phyloP scores from a whole-genome alignment of 2,888 invertebrate genomes.

The Drosophila quinaria region DNA sequence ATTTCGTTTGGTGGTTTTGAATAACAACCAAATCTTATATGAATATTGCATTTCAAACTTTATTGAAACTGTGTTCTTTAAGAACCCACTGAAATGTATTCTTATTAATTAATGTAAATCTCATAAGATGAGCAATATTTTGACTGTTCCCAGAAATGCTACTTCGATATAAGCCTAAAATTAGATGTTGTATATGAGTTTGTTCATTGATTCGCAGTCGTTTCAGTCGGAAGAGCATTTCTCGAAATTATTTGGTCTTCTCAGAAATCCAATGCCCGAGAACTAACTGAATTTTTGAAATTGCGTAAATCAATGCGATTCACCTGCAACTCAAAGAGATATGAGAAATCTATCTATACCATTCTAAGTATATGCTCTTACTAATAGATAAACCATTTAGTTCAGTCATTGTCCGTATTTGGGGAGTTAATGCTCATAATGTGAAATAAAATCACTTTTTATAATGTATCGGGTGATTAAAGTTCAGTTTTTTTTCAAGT shows the following conservation, averaged over 20 bases:
- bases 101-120: background rate
- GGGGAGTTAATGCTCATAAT: background rate
- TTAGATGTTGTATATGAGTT: conserved; percentile 17
- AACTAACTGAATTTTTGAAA: conserved; percentile 1
- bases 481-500: conserved; percentile 22
- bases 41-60: no score
- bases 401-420: conserved; percentile 18
- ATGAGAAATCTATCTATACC: background rate
- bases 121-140: background rate
- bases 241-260: conserved; percentile 21
- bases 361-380: conserved; percentile 12
- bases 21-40: no score
- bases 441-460: conserved; percentile 7
- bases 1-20: no score
- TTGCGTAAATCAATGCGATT: conserved; percentile 28
- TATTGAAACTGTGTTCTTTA: no score
- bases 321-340: conserved; percentile 17
- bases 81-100: background rate
- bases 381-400: conserved; percentile 19
- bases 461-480: conserved; percentile 27
- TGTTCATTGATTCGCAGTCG: conserved; percentile 9
- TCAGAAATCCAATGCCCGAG: conserved; percentile 17
- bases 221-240: conserved; percentile 19
- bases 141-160: conserved; percentile 24
- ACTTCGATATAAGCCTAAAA: conserved; percentile 22